phyloP scores from a whole-genome alignment of 2,113 vertebrate species.

The Chroicocephalus ridibundus region DNA sequence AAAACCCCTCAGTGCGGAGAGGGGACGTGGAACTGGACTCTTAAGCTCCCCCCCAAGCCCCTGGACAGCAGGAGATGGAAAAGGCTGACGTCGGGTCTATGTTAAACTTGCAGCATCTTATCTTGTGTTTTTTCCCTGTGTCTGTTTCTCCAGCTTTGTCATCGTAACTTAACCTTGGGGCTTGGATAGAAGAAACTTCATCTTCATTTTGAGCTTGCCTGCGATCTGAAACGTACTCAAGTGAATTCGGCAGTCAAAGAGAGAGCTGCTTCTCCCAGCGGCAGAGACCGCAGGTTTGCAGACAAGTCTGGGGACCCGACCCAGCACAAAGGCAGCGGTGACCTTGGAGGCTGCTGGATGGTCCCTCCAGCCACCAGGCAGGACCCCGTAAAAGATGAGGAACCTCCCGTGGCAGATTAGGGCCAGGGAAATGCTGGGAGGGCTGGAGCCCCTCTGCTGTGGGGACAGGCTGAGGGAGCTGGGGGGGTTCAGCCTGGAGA shows the following conservation, averaged over 20 bases:
- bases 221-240: fast-evolving
- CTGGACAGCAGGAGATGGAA: neutral
- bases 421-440: too few species aligned
- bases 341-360: neutral
- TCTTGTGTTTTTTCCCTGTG: neutral
- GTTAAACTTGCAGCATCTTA: neutral
- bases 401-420: neutral
- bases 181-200: neutral
- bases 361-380: neutral
- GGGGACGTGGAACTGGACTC: neutral
- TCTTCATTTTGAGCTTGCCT: neutral
- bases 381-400: neutral
- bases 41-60: neutral
- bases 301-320: neutral
- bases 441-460: too few species aligned
- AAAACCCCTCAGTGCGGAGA: neutral
- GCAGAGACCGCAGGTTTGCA: too few species aligned
- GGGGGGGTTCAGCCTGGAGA: too few species aligned
- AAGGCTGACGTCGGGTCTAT: neutral
- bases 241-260: neutral
- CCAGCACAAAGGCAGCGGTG: neutral
- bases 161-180: neutral
- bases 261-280: neutral
- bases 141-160: neutral
- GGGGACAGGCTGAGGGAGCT: too few species aligned